Conservation (phyloP, 2,797 vertebrate species). For the Rhinella marina region DNA sequence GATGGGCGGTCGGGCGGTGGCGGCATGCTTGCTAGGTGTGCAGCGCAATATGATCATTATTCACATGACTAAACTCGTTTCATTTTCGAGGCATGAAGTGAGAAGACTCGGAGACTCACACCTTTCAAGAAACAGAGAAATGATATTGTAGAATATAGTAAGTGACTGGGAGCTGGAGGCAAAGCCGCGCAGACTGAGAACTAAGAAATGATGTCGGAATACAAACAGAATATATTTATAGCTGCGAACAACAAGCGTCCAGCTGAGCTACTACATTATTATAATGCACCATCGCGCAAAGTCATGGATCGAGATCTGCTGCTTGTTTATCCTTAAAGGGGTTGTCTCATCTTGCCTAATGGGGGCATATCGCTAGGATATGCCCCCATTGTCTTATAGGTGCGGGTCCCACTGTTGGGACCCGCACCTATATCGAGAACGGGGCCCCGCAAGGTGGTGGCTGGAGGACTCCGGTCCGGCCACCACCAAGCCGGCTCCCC, state of each 20-base stretch:
- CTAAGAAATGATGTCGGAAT: background rate
- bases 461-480: no score
- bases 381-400: no score
- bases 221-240: background rate
- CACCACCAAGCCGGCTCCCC: no score
- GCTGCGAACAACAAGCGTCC: background rate
- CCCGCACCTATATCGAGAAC: no score
- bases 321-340: background rate
- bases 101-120: conserved; percentile 43
- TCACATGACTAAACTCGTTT: conserved; percentile 58
- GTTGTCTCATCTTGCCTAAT: no score
- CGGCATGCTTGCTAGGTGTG: background rate
- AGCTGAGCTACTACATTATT: background rate
- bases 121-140: conserved; percentile 39
- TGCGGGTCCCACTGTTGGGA: no score
- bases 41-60: conserved; percentile 49
- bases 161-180: conserved; percentile 18
- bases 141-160: conserved; percentile 20
- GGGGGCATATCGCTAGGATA: no score
- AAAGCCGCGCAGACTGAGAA: background rate
- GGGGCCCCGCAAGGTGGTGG: no score
- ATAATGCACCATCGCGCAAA: background rate
- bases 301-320: background rate
- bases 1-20: background rate
- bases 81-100: conserved; percentile 53